These are phyloP conservation scores for Leuciscus waleckii DNA, from an alignment of 2,797 vertebrate genomes.

Conservation along the genomic window DNA sequence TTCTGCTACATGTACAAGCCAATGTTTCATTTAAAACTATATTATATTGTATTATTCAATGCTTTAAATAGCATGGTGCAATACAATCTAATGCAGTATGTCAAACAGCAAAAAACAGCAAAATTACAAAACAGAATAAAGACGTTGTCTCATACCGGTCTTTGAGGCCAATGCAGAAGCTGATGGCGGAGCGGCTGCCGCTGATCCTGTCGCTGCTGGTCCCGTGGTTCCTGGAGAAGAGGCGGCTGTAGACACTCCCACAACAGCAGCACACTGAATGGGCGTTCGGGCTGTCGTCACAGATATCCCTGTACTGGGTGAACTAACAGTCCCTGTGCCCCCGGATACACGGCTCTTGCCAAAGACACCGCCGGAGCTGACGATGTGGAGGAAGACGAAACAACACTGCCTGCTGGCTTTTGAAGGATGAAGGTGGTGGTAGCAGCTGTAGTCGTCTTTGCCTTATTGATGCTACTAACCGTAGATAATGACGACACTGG, in stretches of 20 bases:
- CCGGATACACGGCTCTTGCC: slow-evolving; percentile 77
- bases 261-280: slow-evolving; percentile 74
- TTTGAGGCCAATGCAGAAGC: slow-evolving; percentile 79
- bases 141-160: slow-evolving; percentile 70
- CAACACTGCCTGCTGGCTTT: slow-evolving; percentile 65
- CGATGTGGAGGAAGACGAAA: slow-evolving; percentile 59
- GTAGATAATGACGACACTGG: slow-evolving; percentile 79
- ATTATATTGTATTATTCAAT: too few species aligned
- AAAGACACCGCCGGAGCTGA: slow-evolving; percentile 56
- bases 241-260: slow-evolving; percentile 77
- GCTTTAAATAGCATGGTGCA: too few species aligned
- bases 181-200: slow-evolving; percentile 77
- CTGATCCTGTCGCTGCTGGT: slow-evolving; percentile 80
- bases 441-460: slow-evolving; percentile 76
- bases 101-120: neutral
- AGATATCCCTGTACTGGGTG: slow-evolving; percentile 78
- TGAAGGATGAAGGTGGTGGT: slow-evolving; percentile 78
- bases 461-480: slow-evolving; percentile 72
- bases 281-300: slow-evolving; percentile 78
- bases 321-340: slow-evolving; percentile 76
- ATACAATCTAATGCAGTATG: too few species aligned
- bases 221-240: slow-evolving; percentile 76
- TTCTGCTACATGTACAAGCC: too few species aligned
- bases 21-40: too few species aligned
- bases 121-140: neutral